Percentiles rank a stretch among this genome's conserved stretches.
These are phyloP conservation scores for Butorides virescens DNA, from an alignment of 2,113 vertebrate species.

Conservation along the genomic window DNA sequence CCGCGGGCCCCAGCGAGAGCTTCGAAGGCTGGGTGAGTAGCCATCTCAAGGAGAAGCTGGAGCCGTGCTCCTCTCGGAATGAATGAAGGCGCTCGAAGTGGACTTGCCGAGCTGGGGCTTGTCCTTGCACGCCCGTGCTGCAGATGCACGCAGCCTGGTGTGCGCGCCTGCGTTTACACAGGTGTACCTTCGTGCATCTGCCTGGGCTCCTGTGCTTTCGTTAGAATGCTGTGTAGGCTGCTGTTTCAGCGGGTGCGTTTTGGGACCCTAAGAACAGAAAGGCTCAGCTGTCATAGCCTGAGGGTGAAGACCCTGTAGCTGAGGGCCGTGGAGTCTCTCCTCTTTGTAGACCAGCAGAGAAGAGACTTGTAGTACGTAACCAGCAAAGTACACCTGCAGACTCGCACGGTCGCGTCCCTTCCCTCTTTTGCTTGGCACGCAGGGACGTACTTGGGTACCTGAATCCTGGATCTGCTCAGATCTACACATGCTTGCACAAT, in stretches of 20 bases:
- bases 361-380: accelerated
- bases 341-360: background rate
- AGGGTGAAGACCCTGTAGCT: background rate
- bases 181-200: accelerated
- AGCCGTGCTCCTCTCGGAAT: background rate
- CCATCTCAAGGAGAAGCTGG: background rate
- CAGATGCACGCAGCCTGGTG: background rate
- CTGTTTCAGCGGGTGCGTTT: accelerated
- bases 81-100: background rate
- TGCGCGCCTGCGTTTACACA: background rate
- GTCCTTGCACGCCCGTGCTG: background rate
- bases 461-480: background rate
- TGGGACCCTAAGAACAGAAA: background rate
- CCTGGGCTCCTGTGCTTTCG: background rate
- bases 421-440: background rate
- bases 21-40: conserved; percentile 96
- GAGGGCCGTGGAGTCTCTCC: background rate
- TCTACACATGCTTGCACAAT: background rate
- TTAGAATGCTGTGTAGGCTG: background rate
- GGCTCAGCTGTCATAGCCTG: background rate
- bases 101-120: background rate
- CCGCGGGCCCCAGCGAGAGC: conserved; percentile 78
- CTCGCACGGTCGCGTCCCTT: background rate
- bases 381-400: background rate
- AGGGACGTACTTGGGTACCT: accelerated